phyloP scores from a whole-genome alignment of 2,797 vertebrate species.

The Bucorvus abyssinicus region DNA sequence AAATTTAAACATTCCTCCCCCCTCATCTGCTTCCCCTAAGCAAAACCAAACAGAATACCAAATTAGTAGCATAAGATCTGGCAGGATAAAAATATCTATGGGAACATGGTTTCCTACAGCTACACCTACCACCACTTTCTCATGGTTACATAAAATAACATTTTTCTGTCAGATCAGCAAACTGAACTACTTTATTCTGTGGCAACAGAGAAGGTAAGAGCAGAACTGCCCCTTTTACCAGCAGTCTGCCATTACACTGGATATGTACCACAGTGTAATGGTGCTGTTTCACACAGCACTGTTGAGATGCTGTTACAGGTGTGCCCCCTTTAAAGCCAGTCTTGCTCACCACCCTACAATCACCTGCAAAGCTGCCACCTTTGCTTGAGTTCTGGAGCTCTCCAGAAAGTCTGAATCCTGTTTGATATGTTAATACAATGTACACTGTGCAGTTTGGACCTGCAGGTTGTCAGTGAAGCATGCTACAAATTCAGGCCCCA shows the following conservation, averaged over 20 bases:
- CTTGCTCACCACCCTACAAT: background rate
- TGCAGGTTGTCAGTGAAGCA: background rate
- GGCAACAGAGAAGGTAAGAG: background rate
- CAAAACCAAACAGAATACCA: background rate
- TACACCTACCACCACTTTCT: background rate
- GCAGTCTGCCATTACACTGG: background rate
- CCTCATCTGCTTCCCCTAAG: background rate
- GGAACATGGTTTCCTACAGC: background rate
- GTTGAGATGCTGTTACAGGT: background rate
- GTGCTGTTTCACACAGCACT: background rate
- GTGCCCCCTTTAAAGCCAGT: background rate
- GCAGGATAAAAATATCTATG: accelerated
- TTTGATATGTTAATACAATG: background rate
- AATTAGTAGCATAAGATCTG: background rate
- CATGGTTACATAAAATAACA: background rate
- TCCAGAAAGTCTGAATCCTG: background rate
- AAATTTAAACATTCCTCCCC: background rate
- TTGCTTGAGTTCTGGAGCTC: background rate
- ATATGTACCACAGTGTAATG: accelerated
- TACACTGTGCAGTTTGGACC: background rate
- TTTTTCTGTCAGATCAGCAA: background rate
- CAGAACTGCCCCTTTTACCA: background rate
- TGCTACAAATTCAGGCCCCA: background rate
- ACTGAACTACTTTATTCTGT: background rate
- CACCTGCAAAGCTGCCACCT: background rate